Percentiles rank a stretch among this genome's conserved stretches.
Evolutionary conservation across 2,888 invertebrate genomes (phyloP).

Genomic region (Drosophila anomalata): DNA sequence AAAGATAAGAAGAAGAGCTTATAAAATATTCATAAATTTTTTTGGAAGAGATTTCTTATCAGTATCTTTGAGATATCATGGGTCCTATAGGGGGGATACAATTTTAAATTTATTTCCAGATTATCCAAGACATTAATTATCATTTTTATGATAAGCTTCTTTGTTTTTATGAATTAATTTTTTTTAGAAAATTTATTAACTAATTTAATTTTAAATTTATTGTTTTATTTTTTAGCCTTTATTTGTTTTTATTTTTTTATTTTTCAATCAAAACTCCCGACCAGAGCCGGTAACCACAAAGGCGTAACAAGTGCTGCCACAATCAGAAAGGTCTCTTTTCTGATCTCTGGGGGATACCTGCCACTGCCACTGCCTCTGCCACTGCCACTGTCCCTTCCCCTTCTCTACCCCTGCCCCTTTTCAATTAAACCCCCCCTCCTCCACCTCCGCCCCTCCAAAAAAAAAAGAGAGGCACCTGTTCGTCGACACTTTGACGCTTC

Average conservation of each 20-base stretch:
- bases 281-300: conserved; percentile 55
- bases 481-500: conserved; percentile 77
- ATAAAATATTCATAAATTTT: neutral
- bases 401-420: neutral
- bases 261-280: neutral
- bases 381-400: neutral
- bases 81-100: neutral
- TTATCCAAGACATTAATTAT: neutral
- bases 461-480: conserved; percentile 47
- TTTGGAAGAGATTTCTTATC: neutral
- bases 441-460: neutral
- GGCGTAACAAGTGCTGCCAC: conserved; percentile 67
- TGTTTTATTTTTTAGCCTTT: neutral
- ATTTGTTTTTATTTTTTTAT: neutral
- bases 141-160: neutral
- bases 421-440: neutral
- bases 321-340: conserved; percentile 44
- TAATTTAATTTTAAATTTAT: neutral
- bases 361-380: conserved; percentile 23
- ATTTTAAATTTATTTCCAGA: neutral
- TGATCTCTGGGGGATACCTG: neutral
- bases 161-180: neutral
- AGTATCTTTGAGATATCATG: neutral
- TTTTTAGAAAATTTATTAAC: neutral
- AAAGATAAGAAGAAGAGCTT: neutral